Percentiles rank a stretch among this genome's conserved stretches.
Conservation (phyloP, 2,888 invertebrate genomes). For the Syrista parreyssii region DNA sequence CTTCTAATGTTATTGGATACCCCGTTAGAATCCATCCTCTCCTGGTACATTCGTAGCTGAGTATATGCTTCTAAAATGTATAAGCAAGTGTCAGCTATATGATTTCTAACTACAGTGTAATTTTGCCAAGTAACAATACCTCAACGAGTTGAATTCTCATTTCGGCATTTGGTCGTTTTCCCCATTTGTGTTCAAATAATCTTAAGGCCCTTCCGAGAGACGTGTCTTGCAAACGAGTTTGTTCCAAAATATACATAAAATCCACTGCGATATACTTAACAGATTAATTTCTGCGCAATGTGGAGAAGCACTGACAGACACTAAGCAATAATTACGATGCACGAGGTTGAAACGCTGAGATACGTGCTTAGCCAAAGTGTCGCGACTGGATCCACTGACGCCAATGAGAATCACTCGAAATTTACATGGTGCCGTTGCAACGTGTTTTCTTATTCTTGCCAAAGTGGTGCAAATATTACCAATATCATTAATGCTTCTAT, state of each 20-base stretch:
- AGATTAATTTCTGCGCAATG: constrained; percentile 45
- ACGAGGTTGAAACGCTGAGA: constrained; percentile 70
- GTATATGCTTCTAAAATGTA: constrained; percentile 60
- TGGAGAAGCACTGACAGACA: neutral
- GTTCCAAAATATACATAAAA: constrained; percentile 69
- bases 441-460: constrained; percentile 55
- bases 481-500: constrained; percentile 58
- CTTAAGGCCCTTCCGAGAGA: constrained; percentile 40
- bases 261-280: constrained; percentile 66
- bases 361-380: constrained; percentile 69
- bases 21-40: constrained; percentile 75
- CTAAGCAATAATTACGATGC: constrained; percentile 58
- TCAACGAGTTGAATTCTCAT: constrained; percentile 48
- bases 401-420: constrained; percentile 74
- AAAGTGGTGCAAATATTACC: constrained; percentile 60
- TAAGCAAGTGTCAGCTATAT: constrained; percentile 46
- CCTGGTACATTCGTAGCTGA: constrained; percentile 70
- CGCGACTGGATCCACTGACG: constrained; percentile 71
- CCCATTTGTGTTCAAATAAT: constrained; percentile 36
- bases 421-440: constrained; percentile 68
- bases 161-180: constrained; percentile 33
- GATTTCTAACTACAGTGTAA: constrained; percentile 50
- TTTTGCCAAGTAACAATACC: constrained; percentile 27
- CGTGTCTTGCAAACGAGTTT: constrained; percentile 64
- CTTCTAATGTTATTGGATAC: constrained; percentile 70